These are phyloP conservation scores for Toxotes lorentzi DNA, from an alignment of 2,797 vertebrate genomes.

Conservation along the genomic window DNA sequence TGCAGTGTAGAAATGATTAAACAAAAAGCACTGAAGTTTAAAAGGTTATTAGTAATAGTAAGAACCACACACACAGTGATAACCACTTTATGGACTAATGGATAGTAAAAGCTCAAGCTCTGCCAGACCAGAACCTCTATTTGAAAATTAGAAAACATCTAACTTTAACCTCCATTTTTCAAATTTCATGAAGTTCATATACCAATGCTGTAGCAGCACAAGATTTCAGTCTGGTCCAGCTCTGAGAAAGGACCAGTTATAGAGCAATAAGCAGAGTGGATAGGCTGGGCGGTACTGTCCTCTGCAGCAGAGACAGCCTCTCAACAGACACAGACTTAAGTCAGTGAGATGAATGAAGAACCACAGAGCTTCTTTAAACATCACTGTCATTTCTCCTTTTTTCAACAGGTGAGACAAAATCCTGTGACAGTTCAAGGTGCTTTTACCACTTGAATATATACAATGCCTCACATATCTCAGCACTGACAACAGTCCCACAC, in stretches of 20 bases:
- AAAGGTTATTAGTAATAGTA: neutral
- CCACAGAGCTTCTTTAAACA: neutral
- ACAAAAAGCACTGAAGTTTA: neutral
- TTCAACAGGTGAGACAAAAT: neutral
- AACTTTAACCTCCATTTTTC: neutral
- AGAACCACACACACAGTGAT: neutral
- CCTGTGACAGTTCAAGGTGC: neutral
- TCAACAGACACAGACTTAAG: conserved; percentile 12
- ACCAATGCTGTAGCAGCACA: neutral
- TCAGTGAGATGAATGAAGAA: neutral
- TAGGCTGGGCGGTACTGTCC: neutral
- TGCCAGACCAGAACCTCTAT: neutral
- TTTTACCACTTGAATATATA: neutral
- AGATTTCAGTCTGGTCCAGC: neutral
- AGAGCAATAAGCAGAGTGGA: conserved; percentile 31
- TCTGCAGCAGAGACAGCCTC: conserved; percentile 21
- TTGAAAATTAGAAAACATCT: neutral
- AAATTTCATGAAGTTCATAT: neutral
- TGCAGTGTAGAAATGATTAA: neutral
- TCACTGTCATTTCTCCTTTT: neutral
- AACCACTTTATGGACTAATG: neutral
- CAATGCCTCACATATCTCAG: neutral
- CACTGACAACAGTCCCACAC: neutral
- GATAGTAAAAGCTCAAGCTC: conserved; percentile 6
- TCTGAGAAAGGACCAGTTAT: conserved; percentile 14